A percentile compares a stretch with the other conserved stretches of the same genome.
These are phyloP conservation scores for Prionace glauca DNA, from an alignment of 2,797 vertebrate genomes.

Conservation along the genomic window DNA sequence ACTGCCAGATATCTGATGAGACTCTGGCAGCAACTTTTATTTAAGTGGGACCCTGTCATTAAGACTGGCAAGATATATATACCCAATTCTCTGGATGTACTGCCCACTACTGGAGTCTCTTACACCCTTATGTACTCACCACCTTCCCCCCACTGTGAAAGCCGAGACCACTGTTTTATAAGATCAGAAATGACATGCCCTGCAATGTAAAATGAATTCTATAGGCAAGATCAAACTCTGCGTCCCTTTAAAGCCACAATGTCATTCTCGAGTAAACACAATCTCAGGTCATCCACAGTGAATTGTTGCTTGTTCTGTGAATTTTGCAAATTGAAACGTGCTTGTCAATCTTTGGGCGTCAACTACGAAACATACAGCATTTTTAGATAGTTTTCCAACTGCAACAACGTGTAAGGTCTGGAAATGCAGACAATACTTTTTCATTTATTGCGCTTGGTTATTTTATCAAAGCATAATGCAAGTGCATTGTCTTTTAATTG, in stretches of 20 bases:
- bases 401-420: background rate
- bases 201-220: background rate
- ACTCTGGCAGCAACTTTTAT: background rate
- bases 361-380: background rate
- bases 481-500: background rate
- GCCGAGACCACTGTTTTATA: background rate
- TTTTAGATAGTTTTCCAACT: background rate
- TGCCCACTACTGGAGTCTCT: background rate
- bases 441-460: background rate
- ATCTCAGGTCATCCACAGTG: background rate
- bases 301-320: background rate
- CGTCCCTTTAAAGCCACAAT: background rate
- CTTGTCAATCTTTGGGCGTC: background rate
- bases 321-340: background rate
- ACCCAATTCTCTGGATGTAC: background rate
- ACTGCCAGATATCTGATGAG: background rate
- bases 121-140: background rate
- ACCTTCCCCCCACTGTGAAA: background rate
- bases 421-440: background rate
- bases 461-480: background rate
- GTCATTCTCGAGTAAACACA: background rate
- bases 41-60: background rate
- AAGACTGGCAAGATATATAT: background rate
- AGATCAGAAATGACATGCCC: background rate
- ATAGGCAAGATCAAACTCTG: background rate